These are phyloP conservation scores for Agapornis canus DNA, from an alignment of 2,797 vertebrate genomes.

Conservation along the genomic window DNA sequence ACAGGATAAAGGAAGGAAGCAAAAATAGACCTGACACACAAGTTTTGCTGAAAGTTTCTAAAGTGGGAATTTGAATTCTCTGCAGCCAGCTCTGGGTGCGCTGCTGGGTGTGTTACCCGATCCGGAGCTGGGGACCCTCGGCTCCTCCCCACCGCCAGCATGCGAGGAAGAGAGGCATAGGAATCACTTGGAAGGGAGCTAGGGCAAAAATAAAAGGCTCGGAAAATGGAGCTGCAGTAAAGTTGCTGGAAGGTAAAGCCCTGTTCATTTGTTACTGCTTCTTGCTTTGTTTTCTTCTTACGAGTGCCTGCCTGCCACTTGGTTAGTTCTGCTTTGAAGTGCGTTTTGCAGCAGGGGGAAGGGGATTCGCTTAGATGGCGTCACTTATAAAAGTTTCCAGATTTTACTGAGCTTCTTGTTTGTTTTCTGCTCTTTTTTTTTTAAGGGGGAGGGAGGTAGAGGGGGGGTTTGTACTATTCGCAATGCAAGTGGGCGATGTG, in stretches of 20 bases:
- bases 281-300: neutral
- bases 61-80: neutral
- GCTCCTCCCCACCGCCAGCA: constrained; percentile 26
- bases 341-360: neutral
- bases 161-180: neutral
- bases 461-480: neutral
- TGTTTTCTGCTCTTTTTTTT: neutral
- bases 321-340: neutral
- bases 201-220: neutral
- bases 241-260: constrained; percentile 40
- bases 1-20: constrained; percentile 3
- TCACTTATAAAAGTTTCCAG: constrained; percentile 33
- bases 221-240: constrained; percentile 14
- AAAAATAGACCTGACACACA: neutral
- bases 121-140: neutral
- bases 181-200: neutral
- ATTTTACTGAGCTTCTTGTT: constrained; percentile 1
- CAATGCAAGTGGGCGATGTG: neutral
- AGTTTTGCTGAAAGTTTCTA: constrained; percentile 3
- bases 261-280: neutral
- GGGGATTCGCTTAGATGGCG: neutral
- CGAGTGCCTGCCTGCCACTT: neutral
- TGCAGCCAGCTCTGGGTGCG: neutral
- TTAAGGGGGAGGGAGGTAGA: neutral
- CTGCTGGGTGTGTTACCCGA: neutral